Evolutionary conservation across 30 jellyfish, hydroid and myxozoan species (phyloP), one percentile per base, ranked within the genome.

Genomic region (Aurelia coerulea): DNA sequence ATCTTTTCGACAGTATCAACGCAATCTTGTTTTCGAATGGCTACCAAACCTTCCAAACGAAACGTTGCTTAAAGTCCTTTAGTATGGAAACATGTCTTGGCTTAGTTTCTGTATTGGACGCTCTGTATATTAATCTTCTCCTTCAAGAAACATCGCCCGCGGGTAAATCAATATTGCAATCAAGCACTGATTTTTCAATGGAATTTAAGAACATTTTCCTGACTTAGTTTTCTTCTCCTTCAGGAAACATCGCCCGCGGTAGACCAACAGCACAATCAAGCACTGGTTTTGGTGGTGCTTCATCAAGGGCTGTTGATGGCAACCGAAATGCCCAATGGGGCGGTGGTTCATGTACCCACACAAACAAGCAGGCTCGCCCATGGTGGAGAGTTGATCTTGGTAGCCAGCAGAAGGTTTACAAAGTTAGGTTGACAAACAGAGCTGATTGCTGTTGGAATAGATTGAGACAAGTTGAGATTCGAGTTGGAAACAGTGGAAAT

Each of bases 311-410:
- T 16, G 90, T 80, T 13, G 90, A 80, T 54, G 90, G 90, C 15
- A 80, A 80, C 67, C 90, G 90, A 1, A 80, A 80, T 72, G 75
- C 74, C 10, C 82, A 64, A 10, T 80, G 90, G 90, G 75, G 83
- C 15, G 90, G 90, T 32, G 90, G 90, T 4, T 80, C 90, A 29
- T 80, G 90, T 35, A 80, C 90, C 65, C 90, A 80, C 75, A 80
- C 90, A 7, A 80, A 68, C 83, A 59, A 64, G 9, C 76, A 80
- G 42, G 31, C 35, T 18, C 68, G 63, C 15, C 90, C 90, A 5
- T 80, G 90, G 90, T 80, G 90, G 90, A 63, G 90, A 8, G 90
- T 80, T 67, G 90, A 80, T 80, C 72, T 80, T 51, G 90, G 90
- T 9, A 65, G 83, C 19, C 75, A 18, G 17, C 90, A 68, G 75